Evolutionary conservation across 1,140 invertebrate species (phyloP).

Genomic region (Aphaenogaster rudis): DNA sequence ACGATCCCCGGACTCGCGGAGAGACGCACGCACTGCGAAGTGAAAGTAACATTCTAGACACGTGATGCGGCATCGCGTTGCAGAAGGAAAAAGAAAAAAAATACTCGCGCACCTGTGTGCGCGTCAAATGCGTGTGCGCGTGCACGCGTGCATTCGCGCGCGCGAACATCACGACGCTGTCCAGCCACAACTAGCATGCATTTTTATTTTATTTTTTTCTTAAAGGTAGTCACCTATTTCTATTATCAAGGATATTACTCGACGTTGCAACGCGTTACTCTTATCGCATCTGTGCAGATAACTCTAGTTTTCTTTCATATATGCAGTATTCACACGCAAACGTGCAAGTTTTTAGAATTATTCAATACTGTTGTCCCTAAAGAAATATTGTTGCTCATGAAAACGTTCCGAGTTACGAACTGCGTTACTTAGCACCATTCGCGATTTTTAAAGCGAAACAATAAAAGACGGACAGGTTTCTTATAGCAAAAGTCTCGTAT

Average conservation of each 20-base stretch:
- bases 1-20: slow-evolving; percentile 42
- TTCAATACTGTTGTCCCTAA: not conserved
- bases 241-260: not conserved
- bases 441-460: not conserved
- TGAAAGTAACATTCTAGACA: slow-evolving; percentile 80
- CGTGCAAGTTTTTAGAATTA: not conserved
- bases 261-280: not conserved
- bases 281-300: not conserved
- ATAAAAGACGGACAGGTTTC: not conserved
- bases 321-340: not conserved
- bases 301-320: not conserved
- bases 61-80: slow-evolving; percentile 71
- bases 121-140: not conserved
- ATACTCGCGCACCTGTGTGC: slow-evolving; percentile 43
- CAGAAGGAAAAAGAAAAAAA: slow-evolving; percentile 59
- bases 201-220: slow-evolving; percentile 7
- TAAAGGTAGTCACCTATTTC: not conserved
- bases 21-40: slow-evolving; percentile 66
- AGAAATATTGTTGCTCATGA: not conserved
- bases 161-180: slow-evolving; percentile 25
- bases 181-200: slow-evolving; percentile 16
- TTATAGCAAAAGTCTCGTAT: not conserved
- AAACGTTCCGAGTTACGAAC: not conserved
- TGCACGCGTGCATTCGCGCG: not conserved
- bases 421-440: not conserved